Base-by-base conservation (phyloP, 2,797 vertebrate species). In the Alosa sapidissima region DNA sequence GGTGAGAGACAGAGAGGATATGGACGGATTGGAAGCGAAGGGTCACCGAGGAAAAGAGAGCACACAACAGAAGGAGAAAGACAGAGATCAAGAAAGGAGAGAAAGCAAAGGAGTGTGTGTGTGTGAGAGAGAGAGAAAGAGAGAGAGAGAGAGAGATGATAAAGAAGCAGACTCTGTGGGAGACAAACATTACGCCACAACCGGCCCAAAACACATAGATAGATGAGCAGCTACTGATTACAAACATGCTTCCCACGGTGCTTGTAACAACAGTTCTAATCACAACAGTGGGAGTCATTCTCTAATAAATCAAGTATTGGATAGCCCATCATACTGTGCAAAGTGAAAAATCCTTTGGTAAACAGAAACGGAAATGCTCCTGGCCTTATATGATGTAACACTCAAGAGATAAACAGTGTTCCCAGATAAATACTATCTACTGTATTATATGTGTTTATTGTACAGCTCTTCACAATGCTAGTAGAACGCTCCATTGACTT, bases 1-100 rank as follows among this genome's bases (percentile, higher is more conserved):
- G 68, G 68, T 72, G 68, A 36, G 65, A 72, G 65, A 72, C 11
- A 41, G 28, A 72, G 36, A 75, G 68, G 28, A 75, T 75, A 75
- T 75, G 7, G 68, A 75, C 41, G 19, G 68, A 75, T 33, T 75
- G 68, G 13, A 45, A 45, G 68, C 14, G 47, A 28, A 81, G 36
- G 13, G 3, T 1, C 51, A 58, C 72, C 5, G 24, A 24, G 52
- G 21, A 60, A 55, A 36, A 84, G 49, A 75, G 68, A 65, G 10
- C 62, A 33, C 10, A 24, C 24, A 33, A 65, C 28, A 33, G 24
- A 21, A 14, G 16, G 33, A 45, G 13, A 21, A 6, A 75, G 41
- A 75, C 36, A 45, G 6, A 45, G 68, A 45, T 13, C 5, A 14
- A 45, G 65, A 36, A 52, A 47, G 2, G 55, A 47, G 19, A 28